Conservation (phyloP, 2,797 vertebrate species). For the Tachyglossus aculeatus region DNA sequence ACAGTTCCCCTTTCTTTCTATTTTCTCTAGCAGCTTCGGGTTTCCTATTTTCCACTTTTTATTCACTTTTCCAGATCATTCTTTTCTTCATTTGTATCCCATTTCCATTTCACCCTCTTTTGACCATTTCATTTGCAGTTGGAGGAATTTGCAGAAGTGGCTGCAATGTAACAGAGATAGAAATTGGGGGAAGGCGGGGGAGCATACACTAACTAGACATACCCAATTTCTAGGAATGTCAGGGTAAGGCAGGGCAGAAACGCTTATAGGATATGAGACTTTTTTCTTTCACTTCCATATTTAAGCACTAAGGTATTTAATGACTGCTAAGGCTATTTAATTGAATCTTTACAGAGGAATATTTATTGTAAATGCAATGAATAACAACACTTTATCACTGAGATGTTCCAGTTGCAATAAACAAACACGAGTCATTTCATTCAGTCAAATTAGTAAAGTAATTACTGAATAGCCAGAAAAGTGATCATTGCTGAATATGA, state of each 20-base stretch:
- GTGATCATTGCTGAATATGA: neutral
- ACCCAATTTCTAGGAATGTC: neutral
- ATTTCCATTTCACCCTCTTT: neutral
- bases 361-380: neutral
- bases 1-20: neutral
- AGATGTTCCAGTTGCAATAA: neutral
- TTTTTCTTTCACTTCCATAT: neutral
- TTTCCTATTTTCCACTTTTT: neutral
- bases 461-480: neutral
- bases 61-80: neutral
- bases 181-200: neutral
- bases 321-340: neutral
- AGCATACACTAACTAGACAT: no score
- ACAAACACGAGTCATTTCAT: neutral
- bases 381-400: neutral
- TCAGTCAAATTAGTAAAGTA: neutral
- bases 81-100: neutral
- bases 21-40: neutral
- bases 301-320: neutral
- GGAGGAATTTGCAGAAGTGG: no score
- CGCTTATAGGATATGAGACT: neutral
- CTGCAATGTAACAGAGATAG: neutral
- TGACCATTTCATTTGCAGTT: neutral
- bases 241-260: neutral
- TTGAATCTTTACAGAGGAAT: neutral